phyloP scores from a whole-genome alignment of 2,888 invertebrate genomes.

The Zhengitettix transpicula region DNA sequence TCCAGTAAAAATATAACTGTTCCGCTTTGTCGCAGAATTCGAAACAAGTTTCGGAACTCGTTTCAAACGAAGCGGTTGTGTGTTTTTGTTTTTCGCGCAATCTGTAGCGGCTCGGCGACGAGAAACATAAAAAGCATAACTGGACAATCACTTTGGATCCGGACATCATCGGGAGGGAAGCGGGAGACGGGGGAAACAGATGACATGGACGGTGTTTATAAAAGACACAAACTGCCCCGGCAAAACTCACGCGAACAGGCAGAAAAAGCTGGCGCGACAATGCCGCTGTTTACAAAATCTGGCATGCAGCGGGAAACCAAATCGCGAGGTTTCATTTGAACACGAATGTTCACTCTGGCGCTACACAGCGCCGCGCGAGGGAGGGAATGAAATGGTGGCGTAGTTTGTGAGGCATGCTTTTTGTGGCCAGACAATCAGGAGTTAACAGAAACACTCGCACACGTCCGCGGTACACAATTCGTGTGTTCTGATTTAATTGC shows the following conservation, averaged over 20 bases:
- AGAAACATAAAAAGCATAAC: not conserved
- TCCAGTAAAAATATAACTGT: no score
- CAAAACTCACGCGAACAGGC: not conserved
- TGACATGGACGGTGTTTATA: not conserved
- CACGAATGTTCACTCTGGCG: not conserved
- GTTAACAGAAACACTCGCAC: slow-evolving; percentile 6
- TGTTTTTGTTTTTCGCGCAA: no score
- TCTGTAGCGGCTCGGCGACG: not conserved
- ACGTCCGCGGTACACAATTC: slow-evolving; percentile 3
- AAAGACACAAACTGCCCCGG: not conserved
- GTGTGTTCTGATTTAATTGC: slow-evolving; percentile 10
- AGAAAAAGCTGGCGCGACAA: no score
- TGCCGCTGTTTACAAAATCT: not conserved
- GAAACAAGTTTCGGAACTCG: no score
- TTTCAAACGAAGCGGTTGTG: no score
- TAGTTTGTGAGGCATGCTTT: slow-evolving; percentile 7
- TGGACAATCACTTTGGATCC: not conserved
- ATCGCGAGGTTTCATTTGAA: not conserved
- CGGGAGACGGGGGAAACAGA: not conserved
- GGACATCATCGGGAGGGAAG: no score
- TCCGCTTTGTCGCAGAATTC: no score
- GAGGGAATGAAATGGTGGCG: slow-evolving; percentile 5
- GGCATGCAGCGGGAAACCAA: not conserved
- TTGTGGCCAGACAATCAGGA: slow-evolving; percentile 9
- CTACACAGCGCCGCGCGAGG: not conserved